Conservation (phyloP, 2,888 invertebrate species). For the Thymelicus lineola region DNA sequence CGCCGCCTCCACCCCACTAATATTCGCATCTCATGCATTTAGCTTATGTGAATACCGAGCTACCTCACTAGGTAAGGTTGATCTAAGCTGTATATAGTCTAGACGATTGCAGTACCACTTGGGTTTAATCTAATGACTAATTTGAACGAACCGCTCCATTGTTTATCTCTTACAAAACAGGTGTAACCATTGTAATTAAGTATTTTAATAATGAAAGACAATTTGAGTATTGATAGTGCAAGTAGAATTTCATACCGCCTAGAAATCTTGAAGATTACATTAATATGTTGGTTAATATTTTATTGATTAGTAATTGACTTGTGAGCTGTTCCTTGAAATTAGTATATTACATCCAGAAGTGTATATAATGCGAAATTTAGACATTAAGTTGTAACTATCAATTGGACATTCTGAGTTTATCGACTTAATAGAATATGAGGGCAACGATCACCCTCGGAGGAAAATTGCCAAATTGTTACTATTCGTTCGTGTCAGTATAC, state of each 20-base stretch:
- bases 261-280: constrained; percentile 30
- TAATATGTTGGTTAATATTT: constrained; percentile 30
- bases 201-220: constrained; percentile 33
- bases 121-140: constrained; percentile 61
- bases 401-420: constrained; percentile 31
- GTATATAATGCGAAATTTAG: constrained; percentile 27
- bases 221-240: constrained; percentile 29
- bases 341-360: constrained; percentile 14
- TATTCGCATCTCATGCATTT: constrained; percentile 67
- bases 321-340: constrained; percentile 15
- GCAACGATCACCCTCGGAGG: constrained; percentile 52
- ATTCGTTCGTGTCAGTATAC: constrained; percentile 77
- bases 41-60: constrained; percentile 73
- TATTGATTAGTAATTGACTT: not conserved
- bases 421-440: constrained; percentile 58
- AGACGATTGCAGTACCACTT: constrained; percentile 64
- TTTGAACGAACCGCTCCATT: constrained; percentile 44
- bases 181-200: constrained; percentile 30
- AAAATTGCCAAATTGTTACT: constrained; percentile 79
- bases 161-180: constrained; percentile 27
- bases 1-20: constrained; percentile 79
- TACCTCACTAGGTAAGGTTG: constrained; percentile 83
- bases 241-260: constrained; percentile 35
- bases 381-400: constrained; percentile 41
- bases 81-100: constrained; percentile 77